A percentile compares a stretch with the other conserved stretches of the same genome.
These are phyloP conservation scores for Paralichthys olivaceus DNA, from an alignment of 2,113 vertebrate species.

Conservation along the genomic window DNA sequence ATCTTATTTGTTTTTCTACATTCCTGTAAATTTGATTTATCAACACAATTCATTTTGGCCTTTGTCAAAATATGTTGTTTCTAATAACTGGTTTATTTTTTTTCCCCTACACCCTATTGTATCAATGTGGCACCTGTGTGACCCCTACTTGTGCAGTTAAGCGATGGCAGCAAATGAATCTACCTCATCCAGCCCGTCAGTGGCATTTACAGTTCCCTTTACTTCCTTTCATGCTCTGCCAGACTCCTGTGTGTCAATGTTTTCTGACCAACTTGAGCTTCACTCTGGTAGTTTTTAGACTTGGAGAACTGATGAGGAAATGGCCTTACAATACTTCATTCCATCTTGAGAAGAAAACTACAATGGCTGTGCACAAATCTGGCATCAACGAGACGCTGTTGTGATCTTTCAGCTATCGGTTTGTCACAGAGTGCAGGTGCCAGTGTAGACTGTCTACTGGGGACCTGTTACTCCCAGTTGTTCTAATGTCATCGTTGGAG, in stretches of 20 bases:
- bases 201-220: constrained; percentile 44
- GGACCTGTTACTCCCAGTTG: constrained; percentile 3
- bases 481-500: constrained; percentile 4
- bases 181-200: constrained; percentile 78
- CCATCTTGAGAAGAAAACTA: constrained; percentile 3
- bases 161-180: constrained; percentile 62
- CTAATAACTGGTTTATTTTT: constrained; percentile 7
- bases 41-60: constrained; percentile 3
- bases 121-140: constrained; percentile 18
- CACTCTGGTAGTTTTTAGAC: not conserved
- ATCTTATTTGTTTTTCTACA: constrained; percentile 36
- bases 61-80: constrained; percentile 7
- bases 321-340: constrained; percentile 1
- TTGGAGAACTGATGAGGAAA: constrained; percentile 17
- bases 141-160: constrained; percentile 13
- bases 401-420: not conserved
- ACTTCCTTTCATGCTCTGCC: constrained; percentile 20
- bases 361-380: not conserved
- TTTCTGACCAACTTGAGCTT: constrained; percentile 12
- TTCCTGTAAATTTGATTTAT: constrained; percentile 38
- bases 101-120: not conserved
- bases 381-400: not conserved
- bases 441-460: constrained; percentile 5
- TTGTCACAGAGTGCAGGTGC: not conserved
- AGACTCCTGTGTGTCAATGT: constrained; percentile 6